These are phyloP conservation scores for Neuroterus valhalla DNA, from an alignment of 1,140 invertebrate species.

Conservation along the genomic window DNA sequence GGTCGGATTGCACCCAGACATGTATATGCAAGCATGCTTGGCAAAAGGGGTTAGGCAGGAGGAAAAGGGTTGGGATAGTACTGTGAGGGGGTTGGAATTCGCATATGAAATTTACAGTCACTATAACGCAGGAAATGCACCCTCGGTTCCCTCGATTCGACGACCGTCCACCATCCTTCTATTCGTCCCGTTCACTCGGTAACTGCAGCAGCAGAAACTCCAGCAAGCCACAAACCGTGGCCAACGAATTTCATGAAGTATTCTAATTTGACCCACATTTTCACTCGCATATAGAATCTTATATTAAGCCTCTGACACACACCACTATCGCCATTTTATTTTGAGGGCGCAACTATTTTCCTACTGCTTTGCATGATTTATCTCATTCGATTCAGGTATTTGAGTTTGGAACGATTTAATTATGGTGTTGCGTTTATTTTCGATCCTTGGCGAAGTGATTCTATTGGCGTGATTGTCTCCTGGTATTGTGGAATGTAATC, in stretches of 20 bases:
- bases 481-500: no score
- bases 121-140: constrained; percentile 58
- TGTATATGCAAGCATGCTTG: constrained; percentile 26
- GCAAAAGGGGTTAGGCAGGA: not conserved
- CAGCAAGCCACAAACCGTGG: constrained; percentile 18
- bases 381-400: no score
- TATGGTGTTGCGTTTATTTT: no score
- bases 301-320: no score
- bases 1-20: constrained; percentile 43
- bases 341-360: no score
- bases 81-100: constrained; percentile 50
- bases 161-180: constrained; percentile 35
- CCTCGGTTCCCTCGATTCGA: constrained; percentile 42
- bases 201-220: constrained; percentile 15
- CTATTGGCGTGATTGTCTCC: no score
- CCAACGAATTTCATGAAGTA: constrained; percentile 9
- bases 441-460: no score
- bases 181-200: constrained; percentile 8
- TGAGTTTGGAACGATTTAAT: no score
- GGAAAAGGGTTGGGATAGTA: constrained; percentile 13
- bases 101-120: constrained; percentile 66
- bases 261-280: not conserved
- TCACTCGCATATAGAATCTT: not conserved
- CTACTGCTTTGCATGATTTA: no score
- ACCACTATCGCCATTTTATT: no score